A percentile compares a stretch with the other conserved stretches of the same genome.
These are phyloP conservation scores for Cryptoprocta ferox DNA, from an alignment of 2,797 vertebrate genomes.

Conservation along the genomic window DNA sequence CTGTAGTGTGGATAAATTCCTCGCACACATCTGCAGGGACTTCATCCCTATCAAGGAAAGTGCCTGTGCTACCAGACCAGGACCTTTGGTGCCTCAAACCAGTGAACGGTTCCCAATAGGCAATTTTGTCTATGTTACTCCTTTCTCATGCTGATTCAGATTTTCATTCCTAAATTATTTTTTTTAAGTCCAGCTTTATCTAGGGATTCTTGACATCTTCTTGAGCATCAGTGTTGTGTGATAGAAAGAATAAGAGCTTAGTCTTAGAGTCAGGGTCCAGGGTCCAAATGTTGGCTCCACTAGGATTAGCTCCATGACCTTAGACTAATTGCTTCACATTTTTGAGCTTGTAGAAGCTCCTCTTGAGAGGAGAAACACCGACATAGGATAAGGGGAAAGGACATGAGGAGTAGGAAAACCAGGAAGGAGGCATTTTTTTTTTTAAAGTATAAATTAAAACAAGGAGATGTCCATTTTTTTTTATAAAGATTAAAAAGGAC, in stretches of 20 bases:
- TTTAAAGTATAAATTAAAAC: neutral
- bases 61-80: neutral
- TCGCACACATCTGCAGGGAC: neutral
- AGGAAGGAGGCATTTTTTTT: neutral
- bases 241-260: neutral
- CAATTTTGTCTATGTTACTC: neutral
- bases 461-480: neutral
- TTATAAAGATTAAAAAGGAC: neutral
- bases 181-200: neutral
- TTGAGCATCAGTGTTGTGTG: neutral
- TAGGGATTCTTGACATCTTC: neutral
- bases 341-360: conserved; percentile 31
- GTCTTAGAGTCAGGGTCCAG: neutral
- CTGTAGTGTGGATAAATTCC: neutral
- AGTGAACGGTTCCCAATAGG: neutral
- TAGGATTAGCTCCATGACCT: conserved; percentile 9
- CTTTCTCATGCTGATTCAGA: neutral
- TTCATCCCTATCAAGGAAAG: too few species aligned
- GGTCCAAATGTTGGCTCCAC: neutral
- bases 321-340: neutral
- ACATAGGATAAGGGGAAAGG: neutral
- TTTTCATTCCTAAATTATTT: conserved; percentile 10
- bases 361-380: neutral
- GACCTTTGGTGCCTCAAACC: neutral
- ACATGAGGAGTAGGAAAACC: neutral